Conservation (phyloP, 1,140 invertebrate genomes). For the Zaprionus nigranus region DNA sequence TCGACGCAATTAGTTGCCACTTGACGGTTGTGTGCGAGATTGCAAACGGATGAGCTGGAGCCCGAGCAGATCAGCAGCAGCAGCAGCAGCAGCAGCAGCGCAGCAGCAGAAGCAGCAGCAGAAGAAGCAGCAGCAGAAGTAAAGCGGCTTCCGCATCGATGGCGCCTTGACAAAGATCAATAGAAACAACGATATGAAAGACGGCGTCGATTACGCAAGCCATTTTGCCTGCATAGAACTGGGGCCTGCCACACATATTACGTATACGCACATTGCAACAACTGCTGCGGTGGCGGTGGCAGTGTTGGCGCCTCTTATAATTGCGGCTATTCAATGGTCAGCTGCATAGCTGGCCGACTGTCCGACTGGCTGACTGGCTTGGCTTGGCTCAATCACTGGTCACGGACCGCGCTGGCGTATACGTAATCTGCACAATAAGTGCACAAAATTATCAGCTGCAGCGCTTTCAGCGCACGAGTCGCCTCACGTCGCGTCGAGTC, state of each 20-base stretch:
- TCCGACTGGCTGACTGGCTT: neutral
- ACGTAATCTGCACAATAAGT: conserved; percentile 69
- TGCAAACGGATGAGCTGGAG: neutral
- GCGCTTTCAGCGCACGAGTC: conserved; percentile 22
- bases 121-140: neutral
- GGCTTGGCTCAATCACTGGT: conserved; percentile 25
- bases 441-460: conserved; percentile 76
- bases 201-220: conserved; percentile 26
- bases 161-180: conserved; percentile 11
- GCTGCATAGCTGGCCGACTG: conserved; percentile 11
- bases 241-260: conserved; percentile 59
- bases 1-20: conserved; percentile 66
- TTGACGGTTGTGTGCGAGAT: conserved; percentile 56
- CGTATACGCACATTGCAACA: conserved; percentile 76
- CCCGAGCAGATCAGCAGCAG: neutral
- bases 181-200: conserved; percentile 8
- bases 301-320: conserved; percentile 37
- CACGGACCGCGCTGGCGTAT: conserved; percentile 43
- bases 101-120: neutral
- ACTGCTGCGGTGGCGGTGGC: conserved; percentile 8
- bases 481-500: neutral
- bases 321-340: conserved; percentile 50
- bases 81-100: neutral
- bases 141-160: neutral
- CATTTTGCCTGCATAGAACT: conserved; percentile 40